Evolutionary conservation across 2,797 vertebrate genomes (phyloP).

Genomic region (Neostethus bicornis): DNA sequence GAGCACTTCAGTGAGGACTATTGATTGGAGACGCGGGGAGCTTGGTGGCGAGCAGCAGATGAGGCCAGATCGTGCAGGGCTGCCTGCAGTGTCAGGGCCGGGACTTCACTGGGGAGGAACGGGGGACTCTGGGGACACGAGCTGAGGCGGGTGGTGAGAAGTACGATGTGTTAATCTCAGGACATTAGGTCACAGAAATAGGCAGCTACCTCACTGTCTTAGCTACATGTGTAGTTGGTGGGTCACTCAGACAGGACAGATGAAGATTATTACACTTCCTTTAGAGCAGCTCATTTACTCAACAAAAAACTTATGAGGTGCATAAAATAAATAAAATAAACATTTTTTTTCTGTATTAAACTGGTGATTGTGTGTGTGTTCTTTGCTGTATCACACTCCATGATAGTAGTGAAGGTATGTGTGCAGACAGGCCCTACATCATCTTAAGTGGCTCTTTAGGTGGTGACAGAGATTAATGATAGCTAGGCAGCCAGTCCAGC

Average conservation of each 20-base stretch:
- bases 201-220: neutral
- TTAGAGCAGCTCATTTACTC: too few species aligned
- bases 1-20: constrained; percentile 81
- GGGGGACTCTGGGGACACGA: constrained; percentile 46
- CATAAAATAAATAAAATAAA: constrained; percentile 19
- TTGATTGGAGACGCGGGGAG: constrained; percentile 79
- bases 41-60: constrained; percentile 75
- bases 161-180: constrained; percentile 65
- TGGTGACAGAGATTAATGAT: constrained; percentile 84
- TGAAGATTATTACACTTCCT: constrained; percentile 9
- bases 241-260: constrained; percentile 12
- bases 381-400: constrained; percentile 58
- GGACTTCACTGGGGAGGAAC: constrained; percentile 41
- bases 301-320: constrained; percentile 4
- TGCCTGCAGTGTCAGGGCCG: constrained; percentile 56
- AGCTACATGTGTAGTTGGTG: constrained; percentile 9
- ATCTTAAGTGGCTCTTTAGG: constrained; percentile 87
- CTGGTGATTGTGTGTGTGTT: constrained; percentile 35
- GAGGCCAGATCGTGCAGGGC: constrained; percentile 62
- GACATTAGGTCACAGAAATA: constrained; percentile 30
- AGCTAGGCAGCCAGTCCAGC: constrained; percentile 74
- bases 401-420: constrained; percentile 80
- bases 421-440: constrained; percentile 81
- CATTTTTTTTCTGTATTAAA: constrained; percentile 6
- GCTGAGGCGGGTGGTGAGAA: constrained; percentile 45